Conservation (phyloP, 2,888 invertebrate species). For the Melinaea menophilus region DNA sequence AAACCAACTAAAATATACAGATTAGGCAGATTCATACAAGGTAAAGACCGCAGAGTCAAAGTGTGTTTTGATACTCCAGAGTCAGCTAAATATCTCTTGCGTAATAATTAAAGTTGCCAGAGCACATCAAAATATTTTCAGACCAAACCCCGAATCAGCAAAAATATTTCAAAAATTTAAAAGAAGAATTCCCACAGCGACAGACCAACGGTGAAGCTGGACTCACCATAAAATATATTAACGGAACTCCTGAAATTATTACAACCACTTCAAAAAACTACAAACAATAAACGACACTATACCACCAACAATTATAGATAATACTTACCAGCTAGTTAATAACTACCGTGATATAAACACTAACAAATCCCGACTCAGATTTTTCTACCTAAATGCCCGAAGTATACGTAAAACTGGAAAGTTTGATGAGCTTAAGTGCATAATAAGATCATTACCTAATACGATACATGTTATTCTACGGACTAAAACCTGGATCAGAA, state of each 20-base stretch:
- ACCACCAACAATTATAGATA: background rate
- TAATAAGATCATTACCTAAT: slow-evolving; percentile 2
- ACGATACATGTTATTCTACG: slow-evolving; percentile 8
- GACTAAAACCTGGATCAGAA: slow-evolving; percentile 13
- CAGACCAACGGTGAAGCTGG: slow-evolving; percentile 4
- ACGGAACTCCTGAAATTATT: slow-evolving; percentile 11
- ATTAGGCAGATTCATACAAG: too few relatives aligned
- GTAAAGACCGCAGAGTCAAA: too few relatives aligned
- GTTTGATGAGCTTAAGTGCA: slow-evolving; percentile 9
- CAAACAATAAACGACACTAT: background rate
- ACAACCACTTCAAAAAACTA: slow-evolving; percentile 9
- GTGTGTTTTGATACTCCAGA: background rate
- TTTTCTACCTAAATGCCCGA: slow-evolving; percentile 11
- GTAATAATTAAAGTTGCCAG: too few relatives aligned
- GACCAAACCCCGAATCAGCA: slow-evolving; percentile 9
- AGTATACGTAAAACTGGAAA: slow-evolving; percentile 12
- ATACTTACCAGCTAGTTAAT: background rate
- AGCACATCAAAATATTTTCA: slow-evolving; percentile 9
- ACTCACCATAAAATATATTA: slow-evolving; percentile 9
- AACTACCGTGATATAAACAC: background rate
- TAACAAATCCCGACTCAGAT: slow-evolving; percentile 5
- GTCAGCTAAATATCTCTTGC: too few relatives aligned
- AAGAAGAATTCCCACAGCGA: slow-evolving; percentile 6
- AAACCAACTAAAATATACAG: too few relatives aligned
- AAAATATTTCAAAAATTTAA: slow-evolving; percentile 7